These are phyloP conservation scores for Heliconius erato DNA, from an alignment of 2,888 invertebrate species.

Conservation along the genomic window DNA sequence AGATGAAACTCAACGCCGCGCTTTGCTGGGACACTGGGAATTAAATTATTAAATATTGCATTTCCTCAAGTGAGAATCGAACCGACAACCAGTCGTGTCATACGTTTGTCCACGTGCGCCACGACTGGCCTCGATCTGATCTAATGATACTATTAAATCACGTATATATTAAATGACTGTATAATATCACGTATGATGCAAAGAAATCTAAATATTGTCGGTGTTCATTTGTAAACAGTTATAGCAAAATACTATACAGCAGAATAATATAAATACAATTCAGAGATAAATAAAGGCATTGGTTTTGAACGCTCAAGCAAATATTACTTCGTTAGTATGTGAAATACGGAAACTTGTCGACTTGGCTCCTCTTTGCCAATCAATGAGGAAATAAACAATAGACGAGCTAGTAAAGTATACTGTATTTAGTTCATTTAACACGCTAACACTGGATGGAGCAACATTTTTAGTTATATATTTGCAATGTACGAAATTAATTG, in stretches of 20 bases:
- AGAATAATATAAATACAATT: not conserved
- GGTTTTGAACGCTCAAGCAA: conserved; percentile 57
- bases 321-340: conserved; percentile 67
- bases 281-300: conserved; percentile 36
- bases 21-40: too few species aligned
- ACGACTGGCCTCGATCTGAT: not conserved
- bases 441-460: not conserved
- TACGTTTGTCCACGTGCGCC: too few species aligned
- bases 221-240: not conserved
- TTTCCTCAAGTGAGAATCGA: too few species aligned
- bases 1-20: too few species aligned
- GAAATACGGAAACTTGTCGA: conserved; percentile 26
- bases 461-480: not conserved
- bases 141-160: not conserved
- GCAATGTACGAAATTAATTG: not conserved
- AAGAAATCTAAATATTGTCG: not conserved
- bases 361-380: conserved; percentile 26
- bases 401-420: not conserved
- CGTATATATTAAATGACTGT: not conserved
- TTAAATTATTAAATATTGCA: too few species aligned
- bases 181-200: not conserved
- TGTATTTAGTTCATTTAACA: conserved; percentile 11
- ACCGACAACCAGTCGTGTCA: too few species aligned
- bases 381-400: conserved; percentile 33
- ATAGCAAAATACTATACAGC: not conserved